Evolutionary conservation across 35 echinoderm and acorn worm genomes (phyloP), one percentile per base, ranked within the genome.

Genomic region (Ophioderma brevispina): DNA sequence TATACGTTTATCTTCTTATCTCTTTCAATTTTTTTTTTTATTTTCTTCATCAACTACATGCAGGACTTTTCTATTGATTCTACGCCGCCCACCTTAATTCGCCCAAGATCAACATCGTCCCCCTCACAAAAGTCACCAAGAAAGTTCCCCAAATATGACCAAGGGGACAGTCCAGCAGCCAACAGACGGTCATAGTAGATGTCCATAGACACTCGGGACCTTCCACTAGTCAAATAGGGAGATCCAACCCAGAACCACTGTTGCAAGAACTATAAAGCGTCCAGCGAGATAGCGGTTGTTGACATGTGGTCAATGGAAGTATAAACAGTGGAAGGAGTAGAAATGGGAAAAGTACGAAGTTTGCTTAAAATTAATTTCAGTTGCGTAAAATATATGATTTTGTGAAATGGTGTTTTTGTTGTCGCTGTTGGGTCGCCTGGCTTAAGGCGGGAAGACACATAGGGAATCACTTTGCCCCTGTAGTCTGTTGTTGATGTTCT

Each of bases 241-340:
- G 87, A 49, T 36, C 56, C 52, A 31, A 87, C 75, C 80, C 30
- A n/a, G 82, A 98, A 35, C 78, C 86, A 43, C 81, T 98, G 55
- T 94, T 39, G 38, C 25, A 87, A 91, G 36, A n/a, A 49, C 39
- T 35, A 89, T 87, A 0, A 98, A 98, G 76, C 94, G 96, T 39
- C 96, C 96, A 98, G 96, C 75, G 96, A 98, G 46, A 98, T 64
- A 98, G 96, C 40, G 96, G 96, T 13, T n/a, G 96, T 98, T 34
- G 96, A 98, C 76, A 55, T 98, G 77, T 70, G 55, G 75, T 94
- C 17, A 91, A 64, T 19, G 55, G 83, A 18, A 85, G 83, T 64
- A 15, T 70, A 25, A 70, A 70, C 23, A 85, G 49, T 34, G 52
- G 18, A 33, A 85, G 83, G 34, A 59, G 83, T 15, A 63, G 83